Conservation (phyloP, 2,797 vertebrate species). For the Hippoglossus hippoglossus region DNA sequence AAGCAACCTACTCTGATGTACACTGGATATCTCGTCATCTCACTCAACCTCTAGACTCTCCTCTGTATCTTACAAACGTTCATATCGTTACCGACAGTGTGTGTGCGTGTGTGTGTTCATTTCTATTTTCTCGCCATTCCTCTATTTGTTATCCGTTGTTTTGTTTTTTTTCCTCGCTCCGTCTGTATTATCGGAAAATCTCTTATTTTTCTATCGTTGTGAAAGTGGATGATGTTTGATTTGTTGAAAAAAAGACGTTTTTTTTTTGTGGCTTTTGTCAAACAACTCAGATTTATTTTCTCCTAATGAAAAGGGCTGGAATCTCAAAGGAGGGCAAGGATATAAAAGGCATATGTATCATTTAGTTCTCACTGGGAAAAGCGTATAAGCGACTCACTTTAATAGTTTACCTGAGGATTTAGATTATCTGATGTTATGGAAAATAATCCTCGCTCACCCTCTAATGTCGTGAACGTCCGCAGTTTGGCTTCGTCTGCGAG, state of each 20-base stretch:
- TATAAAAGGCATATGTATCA: constrained; percentile 69
- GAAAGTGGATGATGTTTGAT: constrained; percentile 73
- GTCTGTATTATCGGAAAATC: constrained; percentile 73
- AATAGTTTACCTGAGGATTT: constrained; percentile 24
- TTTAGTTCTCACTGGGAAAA: constrained; percentile 41
- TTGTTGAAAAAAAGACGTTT: constrained; percentile 51
- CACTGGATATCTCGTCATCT: constrained; percentile 69
- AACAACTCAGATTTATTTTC: constrained; percentile 63
- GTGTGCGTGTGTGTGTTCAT: constrained; percentile 45
- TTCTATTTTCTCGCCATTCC: constrained; percentile 65
- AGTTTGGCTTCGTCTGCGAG: constrained; percentile 41
- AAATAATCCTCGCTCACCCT: constrained; percentile 36
- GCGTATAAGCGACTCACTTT: constrained; percentile 28
- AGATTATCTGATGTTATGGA: constrained; percentile 27
- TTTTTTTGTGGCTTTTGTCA: constrained; percentile 70
- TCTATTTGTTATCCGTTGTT: constrained; percentile 62
- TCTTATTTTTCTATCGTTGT: constrained; percentile 81
- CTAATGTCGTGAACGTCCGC: constrained; percentile 40
- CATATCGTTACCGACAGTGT: constrained; percentile 65
- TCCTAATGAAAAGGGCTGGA: constrained; percentile 83
- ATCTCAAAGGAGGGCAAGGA: constrained; percentile 73
- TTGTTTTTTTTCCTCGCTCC: constrained; percentile 55
- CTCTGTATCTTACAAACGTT: constrained; percentile 72
- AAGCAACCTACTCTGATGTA: constrained; percentile 59
- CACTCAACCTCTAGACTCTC: constrained; percentile 69